A percentile compares a stretch with the other conserved stretches of the same genome.
phyloP scores from a whole-genome alignment of 2,113 vertebrate species.

The Peromyscus polionotus region DNA sequence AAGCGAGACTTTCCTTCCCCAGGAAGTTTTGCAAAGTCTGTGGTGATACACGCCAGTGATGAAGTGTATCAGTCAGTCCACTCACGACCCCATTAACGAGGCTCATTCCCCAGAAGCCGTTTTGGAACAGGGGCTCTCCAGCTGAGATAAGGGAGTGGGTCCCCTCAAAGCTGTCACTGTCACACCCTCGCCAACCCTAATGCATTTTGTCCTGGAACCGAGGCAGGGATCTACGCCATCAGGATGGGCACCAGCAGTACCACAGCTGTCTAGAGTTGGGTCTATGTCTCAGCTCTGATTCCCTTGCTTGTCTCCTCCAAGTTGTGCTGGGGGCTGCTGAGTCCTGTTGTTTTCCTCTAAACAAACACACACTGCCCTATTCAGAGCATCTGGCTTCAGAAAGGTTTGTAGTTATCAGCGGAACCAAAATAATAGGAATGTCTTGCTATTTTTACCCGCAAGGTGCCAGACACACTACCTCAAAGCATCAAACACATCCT shows the following conservation, averaged over 20 bases:
- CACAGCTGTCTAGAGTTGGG: not conserved
- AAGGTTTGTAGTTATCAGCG: not conserved
- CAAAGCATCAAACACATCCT: not conserved
- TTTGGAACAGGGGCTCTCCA: not conserved
- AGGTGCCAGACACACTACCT: not conserved
- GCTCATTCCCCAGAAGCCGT: not conserved
- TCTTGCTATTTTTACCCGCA: not conserved
- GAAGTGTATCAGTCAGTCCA: not conserved
- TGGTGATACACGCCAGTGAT: not conserved
- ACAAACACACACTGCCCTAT: too few relatives aligned
- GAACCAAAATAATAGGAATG: conserved; percentile 40
- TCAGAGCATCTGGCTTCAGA: not conserved
- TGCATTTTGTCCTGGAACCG: not conserved
- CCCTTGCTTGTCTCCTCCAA: not conserved
- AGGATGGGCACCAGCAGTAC: not conserved
- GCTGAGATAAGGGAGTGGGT: not conserved
- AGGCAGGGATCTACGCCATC: not conserved
- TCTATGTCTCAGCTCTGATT: not conserved
- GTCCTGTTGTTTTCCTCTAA: not conserved
- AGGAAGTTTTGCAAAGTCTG: not conserved
- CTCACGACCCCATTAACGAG: not conserved
- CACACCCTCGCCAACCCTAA: not conserved
- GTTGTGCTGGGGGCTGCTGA: not conserved
- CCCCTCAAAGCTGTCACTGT: rapidly evolving
- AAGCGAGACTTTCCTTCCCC: not conserved